A percentile compares a stretch with the other conserved stretches of the same genome.
Conservation (phyloP, 2,113 vertebrate genomes). For the Hydrochoerus hydrochaeris region DNA sequence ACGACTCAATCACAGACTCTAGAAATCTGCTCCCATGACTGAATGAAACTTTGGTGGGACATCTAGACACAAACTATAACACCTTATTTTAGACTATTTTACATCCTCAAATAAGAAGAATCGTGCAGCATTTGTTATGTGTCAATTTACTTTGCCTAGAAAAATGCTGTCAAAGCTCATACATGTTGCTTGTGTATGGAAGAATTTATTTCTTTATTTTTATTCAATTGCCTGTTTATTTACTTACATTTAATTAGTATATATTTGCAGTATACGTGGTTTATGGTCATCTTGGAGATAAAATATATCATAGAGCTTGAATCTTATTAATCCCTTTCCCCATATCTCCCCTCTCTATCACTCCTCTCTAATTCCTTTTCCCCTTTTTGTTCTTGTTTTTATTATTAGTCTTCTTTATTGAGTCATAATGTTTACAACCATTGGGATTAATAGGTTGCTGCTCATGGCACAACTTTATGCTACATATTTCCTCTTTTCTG, state of each 20-base stretch:
- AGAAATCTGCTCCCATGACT: too few species aligned
- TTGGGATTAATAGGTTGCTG: not conserved
- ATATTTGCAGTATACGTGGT: not conserved
- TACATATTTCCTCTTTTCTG: not conserved
- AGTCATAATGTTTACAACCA: not conserved
- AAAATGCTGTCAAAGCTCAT: not conserved
- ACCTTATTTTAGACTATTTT: not conserved
- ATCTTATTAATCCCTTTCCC: not conserved
- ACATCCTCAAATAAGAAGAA: not conserved
- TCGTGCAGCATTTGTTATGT: not conserved
- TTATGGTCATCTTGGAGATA: not conserved
- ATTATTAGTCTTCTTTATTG: not conserved
- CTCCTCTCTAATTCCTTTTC: not conserved
- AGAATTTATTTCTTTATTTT: not conserved
- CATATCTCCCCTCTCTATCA: not conserved
- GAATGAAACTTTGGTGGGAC: too few species aligned
- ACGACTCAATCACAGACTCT: too few species aligned
- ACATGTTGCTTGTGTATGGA: not conserved
- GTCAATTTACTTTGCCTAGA: not conserved
- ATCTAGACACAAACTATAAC: too few species aligned
- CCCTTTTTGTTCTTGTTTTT: not conserved
- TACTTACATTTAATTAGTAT: not conserved
- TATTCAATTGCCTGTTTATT: not conserved
- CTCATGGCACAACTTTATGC: not conserved
- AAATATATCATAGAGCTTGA: not conserved